These are phyloP conservation scores for Orcinus orca DNA, from an alignment of 2,113 vertebrate species.

Conservation along the genomic window DNA sequence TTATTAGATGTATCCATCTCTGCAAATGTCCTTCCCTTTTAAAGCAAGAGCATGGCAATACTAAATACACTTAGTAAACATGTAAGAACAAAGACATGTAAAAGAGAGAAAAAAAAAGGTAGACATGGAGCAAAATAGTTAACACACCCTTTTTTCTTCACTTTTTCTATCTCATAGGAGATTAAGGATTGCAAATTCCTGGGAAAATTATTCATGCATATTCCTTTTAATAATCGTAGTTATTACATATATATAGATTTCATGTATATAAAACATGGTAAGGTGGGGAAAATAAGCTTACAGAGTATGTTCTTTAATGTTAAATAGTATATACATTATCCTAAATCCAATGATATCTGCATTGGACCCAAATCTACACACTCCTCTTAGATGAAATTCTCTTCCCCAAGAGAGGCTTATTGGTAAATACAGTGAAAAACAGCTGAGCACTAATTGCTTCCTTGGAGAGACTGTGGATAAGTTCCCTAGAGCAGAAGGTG, in stretches of 20 bases:
- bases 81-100: neutral
- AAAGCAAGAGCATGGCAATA: neutral
- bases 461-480: neutral
- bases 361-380: neutral
- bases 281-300: neutral
- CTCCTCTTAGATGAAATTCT: neutral
- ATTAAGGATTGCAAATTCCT: neutral
- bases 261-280: neutral
- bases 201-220: neutral
- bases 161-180: neutral
- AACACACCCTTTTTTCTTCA: neutral
- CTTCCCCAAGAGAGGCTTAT: neutral
- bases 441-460: neutral
- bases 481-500: neutral
- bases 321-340: neutral
- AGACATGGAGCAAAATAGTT: neutral
- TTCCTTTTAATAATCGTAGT: neutral
- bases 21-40: neutral
- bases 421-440: neutral
- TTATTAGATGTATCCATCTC: neutral
- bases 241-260: neutral
- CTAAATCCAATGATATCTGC: neutral
- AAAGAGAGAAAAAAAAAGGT: neutral
- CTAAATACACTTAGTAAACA: neutral
- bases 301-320: neutral